Base-by-base conservation (phyloP, 2,113 vertebrate genomes). In the Erpornis zantholeuca region DNA sequence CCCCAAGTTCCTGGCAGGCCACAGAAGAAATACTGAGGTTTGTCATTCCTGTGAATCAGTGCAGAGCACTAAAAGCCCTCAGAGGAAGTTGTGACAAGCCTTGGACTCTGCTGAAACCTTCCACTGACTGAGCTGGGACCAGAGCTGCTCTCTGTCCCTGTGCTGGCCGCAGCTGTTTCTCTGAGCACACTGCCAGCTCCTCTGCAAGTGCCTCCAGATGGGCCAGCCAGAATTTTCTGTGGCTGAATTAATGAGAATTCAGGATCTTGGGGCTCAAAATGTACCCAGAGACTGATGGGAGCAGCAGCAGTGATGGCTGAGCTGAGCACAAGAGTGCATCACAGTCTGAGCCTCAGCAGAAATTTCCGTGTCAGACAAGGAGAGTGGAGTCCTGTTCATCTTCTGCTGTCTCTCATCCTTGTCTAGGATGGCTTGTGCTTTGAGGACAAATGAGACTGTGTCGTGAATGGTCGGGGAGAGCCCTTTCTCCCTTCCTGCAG, bases 121-220 rank as follows among this genome's bases (percentile, higher is more conserved):
- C 35, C 75, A 90, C 49, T 0, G 0, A 25, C 59, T 5, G 12
- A 89, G 28, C 25, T 29, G 53, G 63, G 38, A 76, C 35, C 50
- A 86, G 47, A 82, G 65, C 59, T 93, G 56, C 40, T 28, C 82
- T 49, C 14, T 91, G 90, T 95, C 68, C 75, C 44, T 21, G 1
- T 75, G 75, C 92, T 86, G 90, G 64, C 25, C 1, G 10, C 93
- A 95, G 92, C 68, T 96, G 90, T 70, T 93, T 66, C 60, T 77
- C 71, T n/a, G 52, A 83, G 59, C 8, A 9, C 19, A 3, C 38
- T 77, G 87, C 75, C 90, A 95, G 27, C 72, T 70, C 12, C 59
- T 59, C 56, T 88, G 75, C 21, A 82, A 88, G 68, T 68, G 80
- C 33, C 38, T 94, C 60, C 64, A 73, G 52, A n/a, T 66, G 82